Evolutionary conservation across 2,797 vertebrate species (phyloP).

Genomic region (Microchirus variegatus): DNA sequence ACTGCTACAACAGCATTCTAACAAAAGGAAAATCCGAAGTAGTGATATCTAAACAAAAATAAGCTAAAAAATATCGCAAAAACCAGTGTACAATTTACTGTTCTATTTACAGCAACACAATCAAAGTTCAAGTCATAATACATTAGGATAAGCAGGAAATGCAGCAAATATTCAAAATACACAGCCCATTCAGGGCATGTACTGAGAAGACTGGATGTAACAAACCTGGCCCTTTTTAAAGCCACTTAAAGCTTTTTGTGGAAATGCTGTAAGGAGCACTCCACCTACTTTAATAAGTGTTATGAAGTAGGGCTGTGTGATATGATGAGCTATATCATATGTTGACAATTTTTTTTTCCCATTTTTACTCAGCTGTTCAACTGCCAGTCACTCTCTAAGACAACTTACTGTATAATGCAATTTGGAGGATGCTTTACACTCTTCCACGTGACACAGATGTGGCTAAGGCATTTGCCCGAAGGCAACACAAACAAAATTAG

Average conservation of each 20-base stretch:
- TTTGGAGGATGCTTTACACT: not conserved
- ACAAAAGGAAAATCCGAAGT: constrained; percentile 58
- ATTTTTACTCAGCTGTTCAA: not conserved
- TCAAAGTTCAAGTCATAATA: constrained; percentile 72
- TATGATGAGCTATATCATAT: not conserved
- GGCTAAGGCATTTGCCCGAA: not conserved
- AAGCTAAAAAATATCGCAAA: constrained; percentile 62
- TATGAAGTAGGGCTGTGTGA: constrained; percentile 11
- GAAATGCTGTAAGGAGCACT: constrained; percentile 38
- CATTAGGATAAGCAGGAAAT: constrained; percentile 73
- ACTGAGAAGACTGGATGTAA: constrained; percentile 69
- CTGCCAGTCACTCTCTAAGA: not conserved
- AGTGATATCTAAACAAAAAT: constrained; percentile 69
- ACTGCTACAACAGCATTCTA: constrained; percentile 70
- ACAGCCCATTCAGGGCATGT: constrained; percentile 63
- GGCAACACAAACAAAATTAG: not conserved
- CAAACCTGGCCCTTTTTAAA: constrained; percentile 71
- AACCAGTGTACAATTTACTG: constrained; percentile 79
- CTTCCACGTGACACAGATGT: not conserved
- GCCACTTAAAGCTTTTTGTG: constrained; percentile 67
- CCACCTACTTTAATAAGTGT: constrained; percentile 37
- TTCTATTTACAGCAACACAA: constrained; percentile 71
- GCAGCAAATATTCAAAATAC: constrained; percentile 62
- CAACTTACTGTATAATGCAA: not conserved
- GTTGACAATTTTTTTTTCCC: too few species aligned